Conservation (phyloP, 2,797 vertebrate species). For the Dendrocincla tyrannina region DNA sequence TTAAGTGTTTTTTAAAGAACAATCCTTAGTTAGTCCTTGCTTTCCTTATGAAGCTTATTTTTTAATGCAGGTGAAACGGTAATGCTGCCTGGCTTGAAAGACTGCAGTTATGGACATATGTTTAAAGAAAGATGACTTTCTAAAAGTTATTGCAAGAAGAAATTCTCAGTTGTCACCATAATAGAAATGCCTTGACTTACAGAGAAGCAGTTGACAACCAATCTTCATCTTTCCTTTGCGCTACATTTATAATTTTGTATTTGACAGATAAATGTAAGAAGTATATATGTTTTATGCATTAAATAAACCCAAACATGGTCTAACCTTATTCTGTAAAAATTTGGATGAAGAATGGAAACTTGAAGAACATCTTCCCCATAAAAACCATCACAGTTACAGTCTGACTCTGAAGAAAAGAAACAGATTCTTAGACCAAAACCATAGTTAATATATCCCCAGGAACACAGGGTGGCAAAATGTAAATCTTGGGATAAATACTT, state of each 20-base stretch:
- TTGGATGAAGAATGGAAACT: not conserved
- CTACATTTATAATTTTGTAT: not conserved
- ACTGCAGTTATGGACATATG: not conserved
- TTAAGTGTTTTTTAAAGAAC: not conserved
- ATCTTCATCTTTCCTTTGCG: not conserved
- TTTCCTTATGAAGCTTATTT: not conserved
- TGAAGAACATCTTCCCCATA: not conserved
- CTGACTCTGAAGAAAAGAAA: constrained; percentile 22
- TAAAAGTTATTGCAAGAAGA: not conserved
- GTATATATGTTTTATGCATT: not conserved
- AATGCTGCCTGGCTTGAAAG: not conserved
- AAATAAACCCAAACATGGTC: not conserved
- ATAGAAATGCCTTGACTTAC: not conserved
- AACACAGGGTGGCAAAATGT: not conserved
- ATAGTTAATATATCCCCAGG: not conserved
- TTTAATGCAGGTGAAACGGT: not conserved
- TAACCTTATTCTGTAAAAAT: not conserved
- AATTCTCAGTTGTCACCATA: not conserved
- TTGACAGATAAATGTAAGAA: not conserved
- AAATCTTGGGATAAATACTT: not conserved
- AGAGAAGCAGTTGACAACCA: not conserved
- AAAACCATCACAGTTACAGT: not conserved
- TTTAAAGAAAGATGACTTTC: not conserved
- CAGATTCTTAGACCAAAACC: not conserved
- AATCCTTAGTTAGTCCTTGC: not conserved